phyloP scores from a whole-genome alignment of 2,113 vertebrate species.

The Paramisgurnus dabryanus region DNA sequence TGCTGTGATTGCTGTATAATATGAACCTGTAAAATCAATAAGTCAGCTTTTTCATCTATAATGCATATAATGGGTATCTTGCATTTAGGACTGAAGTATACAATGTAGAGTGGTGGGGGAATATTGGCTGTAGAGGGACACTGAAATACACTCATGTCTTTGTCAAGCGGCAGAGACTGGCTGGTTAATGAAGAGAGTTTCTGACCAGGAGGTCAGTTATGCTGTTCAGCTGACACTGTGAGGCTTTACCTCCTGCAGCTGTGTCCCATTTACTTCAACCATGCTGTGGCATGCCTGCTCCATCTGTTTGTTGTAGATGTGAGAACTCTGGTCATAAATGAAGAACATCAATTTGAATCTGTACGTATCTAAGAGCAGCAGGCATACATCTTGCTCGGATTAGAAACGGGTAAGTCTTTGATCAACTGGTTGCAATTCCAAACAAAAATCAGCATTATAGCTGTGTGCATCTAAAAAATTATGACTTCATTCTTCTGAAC shows the following conservation, averaged over 20 bases:
- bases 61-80: background rate
- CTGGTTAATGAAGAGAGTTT: conserved; percentile 16
- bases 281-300: background rate
- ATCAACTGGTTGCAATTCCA: background rate
- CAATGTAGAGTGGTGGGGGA: background rate
- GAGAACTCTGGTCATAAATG: background rate
- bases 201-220: conserved; percentile 4
- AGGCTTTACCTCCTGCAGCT: background rate
- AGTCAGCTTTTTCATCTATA: conserved; percentile 8
- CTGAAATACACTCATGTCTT: background rate
- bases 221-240: conserved; percentile 1
- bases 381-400: background rate
- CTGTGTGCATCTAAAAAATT: background rate
- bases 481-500: background rate
- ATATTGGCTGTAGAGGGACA: background rate
- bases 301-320: background rate
- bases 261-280: background rate
- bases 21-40: conserved; percentile 28
- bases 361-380: background rate
- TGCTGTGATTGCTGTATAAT: background rate
- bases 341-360: background rate
- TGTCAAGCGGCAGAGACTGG: background rate
- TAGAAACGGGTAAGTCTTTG: background rate
- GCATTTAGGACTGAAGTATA: background rate
- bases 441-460: background rate